Base-by-base conservation (phyloP, 1,140 invertebrate genomes). In the Ylistrum balloti region DNA sequence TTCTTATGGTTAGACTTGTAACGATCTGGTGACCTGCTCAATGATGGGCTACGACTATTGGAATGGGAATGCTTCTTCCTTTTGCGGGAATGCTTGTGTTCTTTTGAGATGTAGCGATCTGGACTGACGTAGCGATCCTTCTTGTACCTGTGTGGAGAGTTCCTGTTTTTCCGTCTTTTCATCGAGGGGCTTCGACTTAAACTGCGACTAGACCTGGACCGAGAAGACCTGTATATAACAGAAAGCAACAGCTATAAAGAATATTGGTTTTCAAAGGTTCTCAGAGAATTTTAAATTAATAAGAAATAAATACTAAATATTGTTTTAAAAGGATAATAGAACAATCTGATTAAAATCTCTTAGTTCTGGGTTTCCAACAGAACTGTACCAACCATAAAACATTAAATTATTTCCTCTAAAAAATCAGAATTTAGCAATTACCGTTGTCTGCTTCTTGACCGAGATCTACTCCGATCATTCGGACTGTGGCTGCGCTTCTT, bases 1-100 rank as follows among this genome's bases (percentile, higher is more conserved):
- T 94, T 93, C 90, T 94, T 94, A 38, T 93, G 91, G 85, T 89
- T 88, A n/a, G 90, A 90, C 87, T 92, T 93, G 86, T 93, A 92
- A 74, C 92, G 92, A 10, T 95, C 93, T 32, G 93, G 92, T 15
- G 93, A 93, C 22, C 88, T 91, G 89, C 90, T 92, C 28, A 91
- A 87, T 7, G 94, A 94, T 11, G 90, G 89, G 89, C 93, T 94
- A 1, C 91, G 87, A 87, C 93, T 93, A 17, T 91, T 91, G 33
- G 94, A 94, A 74, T 88, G 86, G 3, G 91, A 91, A 0, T 88
- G 88, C 35, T 91, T 90, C 38, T 91, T 92, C 34, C 90, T 87
- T 88, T 92, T 93, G 33, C 93, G 91, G 45, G 92, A 92, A 90
- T 91, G 91, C 85, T 92, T 91, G 11, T 93, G 92, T 38, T 93